These are phyloP conservation scores for Hippopotamyrus pictus DNA, from an alignment of 2,797 vertebrate genomes.

Conservation along the genomic window DNA sequence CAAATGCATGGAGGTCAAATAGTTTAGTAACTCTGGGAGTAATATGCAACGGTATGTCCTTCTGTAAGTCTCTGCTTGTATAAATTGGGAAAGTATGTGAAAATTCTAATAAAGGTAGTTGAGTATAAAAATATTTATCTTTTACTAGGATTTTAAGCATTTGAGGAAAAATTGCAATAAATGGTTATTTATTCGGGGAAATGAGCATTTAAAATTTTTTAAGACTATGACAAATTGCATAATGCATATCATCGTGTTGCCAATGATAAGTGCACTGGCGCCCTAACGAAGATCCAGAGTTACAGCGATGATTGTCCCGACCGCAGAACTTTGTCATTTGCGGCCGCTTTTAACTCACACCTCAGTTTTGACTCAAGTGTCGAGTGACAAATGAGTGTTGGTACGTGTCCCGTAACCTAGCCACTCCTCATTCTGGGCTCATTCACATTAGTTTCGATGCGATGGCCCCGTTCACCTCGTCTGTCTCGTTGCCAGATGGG, in stretches of 20 bases:
- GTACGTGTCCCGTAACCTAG: background rate
- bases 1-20: background rate
- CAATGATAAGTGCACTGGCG: background rate
- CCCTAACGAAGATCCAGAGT: background rate
- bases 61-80: background rate
- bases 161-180: background rate
- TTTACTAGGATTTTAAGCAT: background rate
- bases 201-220: background rate
- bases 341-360: background rate
- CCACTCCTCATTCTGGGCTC: constrained; percentile 38
- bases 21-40: background rate
- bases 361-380: background rate
- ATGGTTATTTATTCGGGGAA: background rate
- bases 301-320: background rate
- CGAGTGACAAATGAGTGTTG: background rate
- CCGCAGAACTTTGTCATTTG: background rate
- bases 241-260: background rate
- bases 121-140: background rate
- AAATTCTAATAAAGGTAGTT: background rate
- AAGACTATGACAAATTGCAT: background rate
- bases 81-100: background rate
- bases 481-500: background rate
- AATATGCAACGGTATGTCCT: background rate
- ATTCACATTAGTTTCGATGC: background rate
- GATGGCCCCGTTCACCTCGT: constrained; percentile 44